phyloP scores from a whole-genome alignment of 2,113 vertebrate genomes.

The Philantomba maxwellii region DNA sequence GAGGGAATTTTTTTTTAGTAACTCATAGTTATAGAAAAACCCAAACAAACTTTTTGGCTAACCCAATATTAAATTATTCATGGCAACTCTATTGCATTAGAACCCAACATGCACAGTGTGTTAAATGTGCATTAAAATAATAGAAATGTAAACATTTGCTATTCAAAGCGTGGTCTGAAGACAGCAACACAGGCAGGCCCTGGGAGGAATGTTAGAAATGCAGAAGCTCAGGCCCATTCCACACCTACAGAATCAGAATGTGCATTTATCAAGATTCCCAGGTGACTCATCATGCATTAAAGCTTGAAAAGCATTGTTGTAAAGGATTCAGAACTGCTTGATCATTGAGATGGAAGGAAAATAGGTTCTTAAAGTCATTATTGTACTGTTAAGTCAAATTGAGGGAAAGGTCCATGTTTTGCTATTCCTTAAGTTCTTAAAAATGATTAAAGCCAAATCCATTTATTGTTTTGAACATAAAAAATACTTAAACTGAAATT shows the following conservation, averaged over 20 bases:
- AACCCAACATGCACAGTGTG: neutral
- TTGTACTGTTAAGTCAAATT: neutral
- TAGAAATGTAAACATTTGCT: neutral
- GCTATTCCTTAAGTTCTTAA: neutral
- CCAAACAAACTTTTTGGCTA: neutral
- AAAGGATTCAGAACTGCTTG: neutral
- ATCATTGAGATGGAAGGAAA: neutral
- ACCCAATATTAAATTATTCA: neutral
- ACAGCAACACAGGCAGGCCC: neutral
- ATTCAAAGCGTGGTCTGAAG: neutral
- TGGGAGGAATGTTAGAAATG: neutral
- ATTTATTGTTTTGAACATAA: neutral
- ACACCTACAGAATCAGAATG: neutral
- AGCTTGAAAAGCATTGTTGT: neutral
- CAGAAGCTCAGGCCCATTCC: neutral
- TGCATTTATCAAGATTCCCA: neutral
- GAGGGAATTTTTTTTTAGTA: neutral
- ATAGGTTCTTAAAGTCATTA: neutral
- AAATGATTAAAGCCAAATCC: neutral
- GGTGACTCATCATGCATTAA: neutral
- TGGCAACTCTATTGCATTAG: neutral
- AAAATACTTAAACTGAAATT: constrained; percentile 24
- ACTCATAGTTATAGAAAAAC: neutral
- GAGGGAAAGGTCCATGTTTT: neutral
- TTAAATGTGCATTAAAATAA: neutral